Base-by-base conservation (phyloP, 1,140 invertebrate genomes). In the Atta cephalotes region DNA sequence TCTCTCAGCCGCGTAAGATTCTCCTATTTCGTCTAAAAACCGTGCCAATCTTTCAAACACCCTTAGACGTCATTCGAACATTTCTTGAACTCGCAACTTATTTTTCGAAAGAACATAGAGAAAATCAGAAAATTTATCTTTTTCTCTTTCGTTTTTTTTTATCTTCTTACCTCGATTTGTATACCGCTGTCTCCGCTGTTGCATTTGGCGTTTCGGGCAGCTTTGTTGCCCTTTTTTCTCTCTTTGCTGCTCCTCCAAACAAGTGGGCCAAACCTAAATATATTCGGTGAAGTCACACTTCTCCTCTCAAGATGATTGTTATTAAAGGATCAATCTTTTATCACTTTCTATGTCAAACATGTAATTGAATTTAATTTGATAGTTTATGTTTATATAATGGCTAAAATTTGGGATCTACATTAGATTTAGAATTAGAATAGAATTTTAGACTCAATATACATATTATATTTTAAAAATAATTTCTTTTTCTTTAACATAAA, bases 141-240 rank as follows among this genome's bases (percentile, higher is more conserved):
- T 68, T 3, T 45, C 4, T 16, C 6, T 51, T 6, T 49, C 5
- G 39, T 10, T 45, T 45, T 70, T 6, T 39, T 16, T 49, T 21
- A 12, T 49, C 45, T 70, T n/a, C 94, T 94, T 85, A 97, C 95
- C 95, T 97, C 97, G 79, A 97, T 96, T 93, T 97, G 97, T 91
- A 97, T 97, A 49, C 97, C 97, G 70, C 97, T 97, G 93, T 97
- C 97, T 14, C 97, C 97, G 89, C 97, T 97, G 93, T 97, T 97
- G 93, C 97, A 97, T 93, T 97, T 97, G 74, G 97, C 96, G 89
- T 96, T 96, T 76, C 97, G 95, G 49, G 96, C 96, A 35, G 96
- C 96, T 93, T 97, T 97, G 62, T 96, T 97, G 31, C 95, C 94
- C 91, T 97, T 97, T 89, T 97, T 97, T 56, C 96, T 95, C 91